phyloP scores from a whole-genome alignment of 2,113 vertebrate species.

The Peromyscus leucopus region DNA sequence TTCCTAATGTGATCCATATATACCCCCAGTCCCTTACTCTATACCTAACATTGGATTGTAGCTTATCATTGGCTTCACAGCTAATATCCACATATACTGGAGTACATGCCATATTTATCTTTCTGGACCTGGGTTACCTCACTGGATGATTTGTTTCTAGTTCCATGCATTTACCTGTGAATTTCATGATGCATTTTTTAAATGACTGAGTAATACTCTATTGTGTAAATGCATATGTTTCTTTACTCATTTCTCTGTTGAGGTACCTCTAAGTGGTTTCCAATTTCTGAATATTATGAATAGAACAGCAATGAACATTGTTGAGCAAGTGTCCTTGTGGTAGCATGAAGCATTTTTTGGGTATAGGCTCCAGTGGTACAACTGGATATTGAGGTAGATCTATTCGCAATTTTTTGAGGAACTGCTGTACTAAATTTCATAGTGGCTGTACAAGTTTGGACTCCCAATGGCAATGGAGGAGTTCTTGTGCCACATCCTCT shows the following conservation, averaged over 20 bases:
- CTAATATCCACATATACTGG: not conserved
- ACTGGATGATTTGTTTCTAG: not conserved
- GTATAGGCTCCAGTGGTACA: not conserved
- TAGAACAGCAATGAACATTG: not conserved
- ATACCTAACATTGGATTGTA: not conserved
- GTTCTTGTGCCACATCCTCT: too few species aligned
- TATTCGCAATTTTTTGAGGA: too few species aligned
- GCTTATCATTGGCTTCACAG: not conserved
- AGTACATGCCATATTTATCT: not conserved
- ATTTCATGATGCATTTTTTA: not conserved
- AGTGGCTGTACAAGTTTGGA: too few species aligned
- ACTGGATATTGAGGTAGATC: too few species aligned
- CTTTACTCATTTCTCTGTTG: not conserved
- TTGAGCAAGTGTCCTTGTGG: not conserved
- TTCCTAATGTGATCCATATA: not conserved
- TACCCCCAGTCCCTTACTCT: not conserved
- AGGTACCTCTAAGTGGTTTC: not conserved
- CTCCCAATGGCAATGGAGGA: too few species aligned
- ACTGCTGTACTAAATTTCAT: too few species aligned
- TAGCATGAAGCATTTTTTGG: not conserved
- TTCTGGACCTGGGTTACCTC: not conserved
- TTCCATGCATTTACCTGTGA: not conserved
- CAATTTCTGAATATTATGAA: not conserved
- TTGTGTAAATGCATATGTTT: not conserved
- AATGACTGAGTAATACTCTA: not conserved